A percentile compares a stretch with the other conserved stretches of the same genome.
Evolutionary conservation across 2,888 invertebrate species (phyloP).

Genomic region (Acrocyrtus sp.): DNA sequence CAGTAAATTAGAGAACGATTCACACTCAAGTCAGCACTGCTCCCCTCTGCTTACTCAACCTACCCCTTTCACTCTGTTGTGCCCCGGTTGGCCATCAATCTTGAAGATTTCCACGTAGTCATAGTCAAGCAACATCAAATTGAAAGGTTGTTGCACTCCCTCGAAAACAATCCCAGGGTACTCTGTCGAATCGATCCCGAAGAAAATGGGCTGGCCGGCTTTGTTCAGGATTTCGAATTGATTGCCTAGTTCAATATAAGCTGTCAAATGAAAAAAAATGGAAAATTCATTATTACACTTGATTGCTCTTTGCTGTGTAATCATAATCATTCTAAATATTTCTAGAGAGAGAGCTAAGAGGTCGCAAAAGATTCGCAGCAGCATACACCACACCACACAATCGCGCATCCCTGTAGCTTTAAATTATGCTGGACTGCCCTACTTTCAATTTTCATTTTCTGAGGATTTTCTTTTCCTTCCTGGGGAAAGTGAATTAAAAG

Average conservation of each 20-base stretch:
- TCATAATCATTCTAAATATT: no score
- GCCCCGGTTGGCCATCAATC: slow-evolving; percentile 54
- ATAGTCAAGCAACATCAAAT: slow-evolving; percentile 56
- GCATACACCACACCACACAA: not conserved
- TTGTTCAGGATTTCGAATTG: slow-evolving; percentile 57
- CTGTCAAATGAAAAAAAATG: slow-evolving; percentile 22
- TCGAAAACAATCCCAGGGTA: slow-evolving; percentile 53
- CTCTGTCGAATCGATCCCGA: slow-evolving; percentile 57
- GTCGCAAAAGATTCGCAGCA: no score
- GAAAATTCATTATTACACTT: not conserved
- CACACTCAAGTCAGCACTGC: not conserved
- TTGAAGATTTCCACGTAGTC: slow-evolving; percentile 56
- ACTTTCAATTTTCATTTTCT: not conserved
- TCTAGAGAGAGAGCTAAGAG: no score
- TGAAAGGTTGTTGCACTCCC: slow-evolving; percentile 50
- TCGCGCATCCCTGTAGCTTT: not conserved
- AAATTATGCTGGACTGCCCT: not conserved
- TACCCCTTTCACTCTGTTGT: slow-evolving; percentile 54
- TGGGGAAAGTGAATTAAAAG: not conserved
- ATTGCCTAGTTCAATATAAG: slow-evolving; percentile 54
- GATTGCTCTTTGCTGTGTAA: no score
- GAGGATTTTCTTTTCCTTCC: no score
- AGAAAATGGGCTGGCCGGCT: slow-evolving; percentile 53
- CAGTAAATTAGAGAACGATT: no score
- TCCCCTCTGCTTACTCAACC: not conserved